Evolutionary conservation across 1,140 invertebrate genomes (phyloP), one percentile per base, ranked within the genome.

Genomic region (Bombus impatiens): DNA sequence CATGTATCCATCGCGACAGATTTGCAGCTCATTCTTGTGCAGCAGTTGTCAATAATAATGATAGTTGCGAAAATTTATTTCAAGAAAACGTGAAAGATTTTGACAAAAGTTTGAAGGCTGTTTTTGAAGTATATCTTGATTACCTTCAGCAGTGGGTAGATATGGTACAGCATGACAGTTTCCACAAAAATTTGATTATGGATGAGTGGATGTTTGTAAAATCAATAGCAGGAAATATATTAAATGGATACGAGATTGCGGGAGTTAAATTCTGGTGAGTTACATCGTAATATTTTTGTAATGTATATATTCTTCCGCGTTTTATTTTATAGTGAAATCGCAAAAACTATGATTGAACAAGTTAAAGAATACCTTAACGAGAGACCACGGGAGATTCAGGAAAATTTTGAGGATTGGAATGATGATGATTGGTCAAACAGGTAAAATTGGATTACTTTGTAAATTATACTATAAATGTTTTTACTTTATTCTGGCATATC

Each of bases 181-280:
- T 97, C 70, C 96, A 97, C 88, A 98, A 98, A 91, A 97, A 96
- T 91, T 95, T 97, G 18, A 95, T 98, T n/a, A 97, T 98, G 93
- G 97, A 97, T 88, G 97, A 98, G 91, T 98, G 97, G 97, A 95
- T 95, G 79, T 98, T 98, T 92, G 96, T 97, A 1, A 97, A 97
- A 91, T 94, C 96, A 4, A 96, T 97, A 57, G 96, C 96, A 87
- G 96, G 96, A 10, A 96, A 97, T 95, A 97, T 98, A 72, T 96
- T 96, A 25, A 96, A 96, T 75, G 97, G 97, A 80, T 96, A 97
- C 90, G 95, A 96, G 47, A 94, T 97, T 67, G 97, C 97, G 35
- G 96, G 96, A 3, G 96, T 96, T 59, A 96, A 96, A 88, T 98
- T 98, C 92, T 97, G 97, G 95, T 96, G 92, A 90, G 95, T n/a